Base-by-base conservation (phyloP, 2,797 vertebrate species). In the Chelonia mydas region DNA sequence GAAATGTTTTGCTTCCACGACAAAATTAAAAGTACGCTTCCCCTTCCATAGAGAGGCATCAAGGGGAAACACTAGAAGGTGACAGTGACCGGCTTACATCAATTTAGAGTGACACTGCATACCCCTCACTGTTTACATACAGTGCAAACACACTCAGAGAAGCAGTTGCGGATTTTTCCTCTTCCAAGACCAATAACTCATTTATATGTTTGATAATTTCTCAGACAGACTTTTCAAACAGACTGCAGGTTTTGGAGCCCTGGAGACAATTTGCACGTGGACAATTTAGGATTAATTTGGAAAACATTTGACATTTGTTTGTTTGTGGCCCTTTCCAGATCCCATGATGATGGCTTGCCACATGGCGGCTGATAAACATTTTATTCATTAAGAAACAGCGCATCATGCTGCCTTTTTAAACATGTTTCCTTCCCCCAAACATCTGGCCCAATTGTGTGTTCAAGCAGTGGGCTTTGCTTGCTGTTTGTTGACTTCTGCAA, bases 231-330 rank as follows among this genome's bases (percentile, higher is more conserved):
- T 0, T 23, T 76, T 49, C 25, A 15, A 0, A 53, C n/a, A 2
- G 0, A 0, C n/a, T 13, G 17, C 0, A 2, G 37, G 83, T n/a
- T 9, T 74, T 49, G 9, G 6, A 0, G 11, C 49, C 5, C 0
- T 1, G 25, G 49, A 50, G 57, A 61, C 16, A 59, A 13, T 11
- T 7, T 3, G 16, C 54, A 37, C 45, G 85, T 12, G 4, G 7
- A 79, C 79, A 77, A 88, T 50, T 55, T 65, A 5, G 83, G 21
- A 11, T 15, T 47, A 6, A 2, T 17, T 15, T 7, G 80, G 51
- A 47, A 45, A 45, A 47, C 41, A 76, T 47, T 76, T 76, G 72
- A n/a, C 53, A 37, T 68, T 54, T 53, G 27, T 11, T n/a, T 5
- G 27, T 51, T 51, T 33, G 51, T 5, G 37, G 2, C n/a, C 23